Conservation (phyloP, 2,888 invertebrate genomes). For the Spodoptera littoralis region DNA sequence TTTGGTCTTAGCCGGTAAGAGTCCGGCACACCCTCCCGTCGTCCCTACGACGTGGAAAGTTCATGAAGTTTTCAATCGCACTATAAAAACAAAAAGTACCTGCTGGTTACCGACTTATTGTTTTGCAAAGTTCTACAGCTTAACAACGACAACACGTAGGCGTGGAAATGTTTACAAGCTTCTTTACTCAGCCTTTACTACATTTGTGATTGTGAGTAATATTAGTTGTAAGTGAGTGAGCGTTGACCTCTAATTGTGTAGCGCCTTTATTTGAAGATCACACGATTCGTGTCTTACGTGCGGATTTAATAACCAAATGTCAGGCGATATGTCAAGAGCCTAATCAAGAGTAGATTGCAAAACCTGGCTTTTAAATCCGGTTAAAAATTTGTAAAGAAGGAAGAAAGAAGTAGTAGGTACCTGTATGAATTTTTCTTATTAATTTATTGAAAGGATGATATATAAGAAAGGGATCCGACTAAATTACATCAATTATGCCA, state of each 20-base stretch:
- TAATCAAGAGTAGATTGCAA: slow-evolving; percentile 28
- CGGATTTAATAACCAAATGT: slow-evolving; percentile 36
- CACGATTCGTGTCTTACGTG: slow-evolving; percentile 27
- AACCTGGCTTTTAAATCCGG: slow-evolving; percentile 7
- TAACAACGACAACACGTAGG: slow-evolving; percentile 11
- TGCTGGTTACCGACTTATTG: no score
- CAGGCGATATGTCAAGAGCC: slow-evolving; percentile 36
- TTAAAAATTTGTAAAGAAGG: neutral
- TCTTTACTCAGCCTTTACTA: slow-evolving; percentile 27
- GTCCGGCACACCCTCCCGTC: no score
- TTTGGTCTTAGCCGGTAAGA: no score
- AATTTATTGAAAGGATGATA: no score
- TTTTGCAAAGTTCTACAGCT: slow-evolving; percentile 15
- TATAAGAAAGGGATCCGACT: no score
- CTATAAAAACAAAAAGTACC: no score
- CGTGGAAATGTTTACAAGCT: slow-evolving; percentile 10
- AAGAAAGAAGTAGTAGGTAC: no score
- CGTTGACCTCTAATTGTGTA: slow-evolving; percentile 45
- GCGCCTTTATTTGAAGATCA: slow-evolving; percentile 31
- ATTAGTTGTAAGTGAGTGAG: slow-evolving; percentile 24
- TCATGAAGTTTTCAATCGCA: no score
- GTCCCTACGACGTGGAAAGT: no score
- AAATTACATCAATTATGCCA: no score
- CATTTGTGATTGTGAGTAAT: slow-evolving; percentile 30
- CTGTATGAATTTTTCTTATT: no score